A percentile compares a stretch with the other conserved stretches of the same genome.
Conservation (phyloP, 1,140 invertebrate species). For the Protaetia brevitarsis region DNA sequence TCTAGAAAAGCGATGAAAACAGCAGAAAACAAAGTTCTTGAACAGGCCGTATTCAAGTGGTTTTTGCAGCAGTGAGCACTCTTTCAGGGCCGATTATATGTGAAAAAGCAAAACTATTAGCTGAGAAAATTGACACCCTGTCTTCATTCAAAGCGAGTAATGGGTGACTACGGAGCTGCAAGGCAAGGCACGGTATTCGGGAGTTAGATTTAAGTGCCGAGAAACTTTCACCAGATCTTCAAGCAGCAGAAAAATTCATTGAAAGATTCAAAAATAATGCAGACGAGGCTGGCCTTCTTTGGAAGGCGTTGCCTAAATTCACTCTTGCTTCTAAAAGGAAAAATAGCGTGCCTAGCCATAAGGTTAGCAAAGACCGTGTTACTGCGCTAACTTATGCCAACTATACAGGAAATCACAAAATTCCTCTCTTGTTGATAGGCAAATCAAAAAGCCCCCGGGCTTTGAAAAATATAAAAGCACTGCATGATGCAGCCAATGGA, state of each 20-base stretch:
- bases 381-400: constrained; percentile 22
- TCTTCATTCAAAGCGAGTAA: constrained; percentile 39
- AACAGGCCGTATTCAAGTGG: constrained; percentile 11
- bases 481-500: too few relatives aligned
- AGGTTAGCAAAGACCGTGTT: constrained; percentile 24
- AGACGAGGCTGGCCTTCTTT: constrained; percentile 22
- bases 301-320: constrained; percentile 8
- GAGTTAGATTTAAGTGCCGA: too few relatives aligned
- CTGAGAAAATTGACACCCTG: constrained; percentile 37
- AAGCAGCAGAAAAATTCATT: constrained; percentile 1
- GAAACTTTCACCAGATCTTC: not conserved
- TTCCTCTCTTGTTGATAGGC: constrained; percentile 24
- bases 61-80: constrained; percentile 26
- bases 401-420: constrained; percentile 20
- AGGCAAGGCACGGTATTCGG: constrained; percentile 40
- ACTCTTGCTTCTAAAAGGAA: constrained; percentile 15
- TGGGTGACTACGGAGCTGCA: constrained; percentile 42
- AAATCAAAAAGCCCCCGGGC: constrained; percentile 24
- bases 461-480: too few relatives aligned
- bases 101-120: constrained; percentile 42
- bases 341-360: not conserved
- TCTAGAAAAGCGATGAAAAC: not conserved
- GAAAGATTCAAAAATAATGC: constrained; percentile 1
- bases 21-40: not conserved
- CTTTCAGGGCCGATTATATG: constrained; percentile 40